Base-by-base conservation (phyloP, 2,797 vertebrate species). In the Artibeus lituratus region DNA sequence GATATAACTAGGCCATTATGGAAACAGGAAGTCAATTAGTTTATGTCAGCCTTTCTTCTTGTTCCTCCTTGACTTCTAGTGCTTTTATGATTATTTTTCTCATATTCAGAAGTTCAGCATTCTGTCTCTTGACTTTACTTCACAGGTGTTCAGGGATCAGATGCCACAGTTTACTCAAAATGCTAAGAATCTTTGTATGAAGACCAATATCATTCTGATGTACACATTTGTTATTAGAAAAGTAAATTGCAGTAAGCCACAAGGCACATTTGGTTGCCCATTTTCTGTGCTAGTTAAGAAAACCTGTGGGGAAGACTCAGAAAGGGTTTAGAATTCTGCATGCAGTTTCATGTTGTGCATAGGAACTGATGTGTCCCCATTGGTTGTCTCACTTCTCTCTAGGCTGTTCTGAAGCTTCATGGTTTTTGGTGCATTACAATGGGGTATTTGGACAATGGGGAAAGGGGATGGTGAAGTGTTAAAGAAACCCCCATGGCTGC, bases 11-110 rank as follows among this genome's bases (percentile, higher is more conserved):
- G 39, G 22, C 65, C 32, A 26, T 51, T 82, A 53, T 51, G 39
- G 42, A 94, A 96, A 90, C 57, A 88, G 42, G 62, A 89, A 90
- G 55, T 86, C 94, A 92, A 10, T 49, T 67, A 35, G 74, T 86
- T 87, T 59, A 49, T 35, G 80, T 81, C 29, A 15, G 8, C 7
- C 74, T n/a, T 59, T 51, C 78, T 86, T 86, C 15, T 84, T 44
- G 37, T 39, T 35, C 10, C 19, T 91, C 74, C 91, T 88, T 93
- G 82, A 90, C 18, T 53, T 74, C 67, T 74, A 24, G 55, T 95
- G 35, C 18, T 65, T 86, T 88, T 59, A 18, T 70, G 93, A 7
- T 37, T 78, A 10, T 55, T 88, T 77, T 78, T 9, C 7, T 18
- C 55, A 67, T 42, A 57, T 62, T 42, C 53, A 55, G 44, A 76